Base-by-base conservation (phyloP, 2,797 vertebrate genomes). In the Thripadectes ignobilis region DNA sequence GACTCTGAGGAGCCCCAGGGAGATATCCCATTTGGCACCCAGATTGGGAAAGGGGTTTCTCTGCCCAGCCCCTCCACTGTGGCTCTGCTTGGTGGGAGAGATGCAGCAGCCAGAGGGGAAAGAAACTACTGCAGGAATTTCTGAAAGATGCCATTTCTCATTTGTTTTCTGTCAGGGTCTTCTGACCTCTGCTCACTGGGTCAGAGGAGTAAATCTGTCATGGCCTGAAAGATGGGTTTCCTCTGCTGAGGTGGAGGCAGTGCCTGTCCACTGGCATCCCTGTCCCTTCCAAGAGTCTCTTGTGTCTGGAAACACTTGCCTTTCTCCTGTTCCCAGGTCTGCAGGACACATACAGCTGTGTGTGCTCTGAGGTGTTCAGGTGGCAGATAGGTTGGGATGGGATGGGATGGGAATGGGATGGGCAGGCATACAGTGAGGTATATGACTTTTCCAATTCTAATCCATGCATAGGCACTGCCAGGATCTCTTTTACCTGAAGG, bases 261-360 rank as follows among this genome's bases (percentile, higher is more conserved):
- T 0, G 1, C 38, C 82, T 11, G 0, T 45, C n/a, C 9, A 3
- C 49, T 15, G 62, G 34, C 71, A 57, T 21, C 73, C 68, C 29
- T 30, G 38, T 5, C 29, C 32, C 29, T 63, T 39, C 39, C 0
- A 0, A 34, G 63, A 19, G 41, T 4, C 69, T 10, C 2, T 57
- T 14, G 32, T 12, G 9, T 17, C 57, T 65, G 51, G 18, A 84
- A 72, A 55, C 14, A 2, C 34, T 22, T 4, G 10, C 11, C n/a
- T 43, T 72, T 67, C 19, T 57, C 0, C 0, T 1, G 3, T 12
- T 57, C 17, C n/a, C 63, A 14, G 43, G 12, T 32, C 63, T 43
- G 30, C 34, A 45, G 49, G 29, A 29, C 3, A 3, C 0, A 0
- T 0, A 39, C 4, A 39, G 38, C 38, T 4, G 12, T 15, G 8